Conservation (phyloP, 2,888 invertebrate genomes). For the Acronicta psi region DNA sequence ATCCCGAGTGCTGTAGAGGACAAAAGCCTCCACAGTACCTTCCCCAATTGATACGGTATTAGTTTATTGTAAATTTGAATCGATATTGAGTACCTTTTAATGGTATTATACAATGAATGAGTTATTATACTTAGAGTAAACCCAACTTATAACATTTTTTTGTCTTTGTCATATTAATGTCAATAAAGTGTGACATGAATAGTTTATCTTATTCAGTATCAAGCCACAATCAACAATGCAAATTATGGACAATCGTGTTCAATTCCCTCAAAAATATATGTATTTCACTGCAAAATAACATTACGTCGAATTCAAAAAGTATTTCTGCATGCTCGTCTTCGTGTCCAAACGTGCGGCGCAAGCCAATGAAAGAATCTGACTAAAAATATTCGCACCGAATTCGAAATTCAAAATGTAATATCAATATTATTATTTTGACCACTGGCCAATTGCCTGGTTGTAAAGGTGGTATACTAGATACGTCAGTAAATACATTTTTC, state of each 20-base stretch:
- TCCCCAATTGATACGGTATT: no score
- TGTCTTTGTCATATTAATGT: no score
- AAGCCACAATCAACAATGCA: constrained; percentile 18
- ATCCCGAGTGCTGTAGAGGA: no score
- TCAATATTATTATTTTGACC: constrained; percentile 18
- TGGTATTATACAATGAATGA: no score
- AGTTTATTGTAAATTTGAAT: no score
- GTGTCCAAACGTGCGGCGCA: constrained; percentile 31
- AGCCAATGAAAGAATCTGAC: constrained; percentile 18
- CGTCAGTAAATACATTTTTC: not conserved
- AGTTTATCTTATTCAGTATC: not conserved
- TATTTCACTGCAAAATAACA: constrained; percentile 40
- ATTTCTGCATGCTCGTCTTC: constrained; percentile 44
- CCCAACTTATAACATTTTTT: no score
- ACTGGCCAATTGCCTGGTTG: no score
- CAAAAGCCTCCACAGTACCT: no score
- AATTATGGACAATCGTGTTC: constrained; percentile 21
- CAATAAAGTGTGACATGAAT: no score
- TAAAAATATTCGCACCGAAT: constrained; percentile 36
- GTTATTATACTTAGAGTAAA: no score
- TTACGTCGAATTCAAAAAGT: constrained; percentile 29
- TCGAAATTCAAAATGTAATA: constrained; percentile 30
- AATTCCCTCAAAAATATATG: constrained; percentile 13
- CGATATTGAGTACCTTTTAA: no score
- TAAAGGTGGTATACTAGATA: constrained; percentile 17